These are phyloP conservation scores for Eupeodes luniger DNA, from an alignment of 2,888 invertebrate genomes.

Conservation along the genomic window DNA sequence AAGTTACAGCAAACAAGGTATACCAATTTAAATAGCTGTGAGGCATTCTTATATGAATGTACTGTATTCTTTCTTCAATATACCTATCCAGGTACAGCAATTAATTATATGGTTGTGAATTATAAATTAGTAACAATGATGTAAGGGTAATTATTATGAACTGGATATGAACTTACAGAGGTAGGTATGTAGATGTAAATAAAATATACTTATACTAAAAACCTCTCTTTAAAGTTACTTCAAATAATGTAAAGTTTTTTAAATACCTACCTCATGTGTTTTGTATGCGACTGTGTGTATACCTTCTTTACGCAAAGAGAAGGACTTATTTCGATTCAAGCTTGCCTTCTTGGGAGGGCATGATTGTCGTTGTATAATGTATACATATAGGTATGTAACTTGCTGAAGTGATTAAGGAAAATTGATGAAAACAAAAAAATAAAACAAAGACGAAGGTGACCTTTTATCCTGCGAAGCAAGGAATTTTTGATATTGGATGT, in stretches of 20 bases:
- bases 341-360: background rate
- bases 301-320: background rate
- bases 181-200: no score
- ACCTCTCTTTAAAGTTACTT: background rate
- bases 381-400: background rate
- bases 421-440: conserved; percentile 30
- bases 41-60: no score
- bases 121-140: conserved; percentile 7
- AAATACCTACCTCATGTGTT: conserved; percentile 4
- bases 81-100: background rate
- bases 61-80: no score
- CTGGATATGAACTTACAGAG: background rate
- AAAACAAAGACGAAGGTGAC: background rate
- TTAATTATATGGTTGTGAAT: conserved; percentile 8
- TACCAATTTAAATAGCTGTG: no score
- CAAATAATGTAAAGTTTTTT: background rate
- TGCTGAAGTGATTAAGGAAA: conserved; percentile 33
- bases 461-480: conserved; percentile 29
- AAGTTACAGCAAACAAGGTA: no score
- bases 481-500: conserved; percentile 40
- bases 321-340: background rate
- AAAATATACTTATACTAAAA: background rate
- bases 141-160: background rate
- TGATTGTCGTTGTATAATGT: background rate
- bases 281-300: background rate